A percentile compares a stretch with the other conserved stretches of the same genome.
Conservation (phyloP, 2,797 vertebrate genomes). For the Crocidura indochinensis region DNA sequence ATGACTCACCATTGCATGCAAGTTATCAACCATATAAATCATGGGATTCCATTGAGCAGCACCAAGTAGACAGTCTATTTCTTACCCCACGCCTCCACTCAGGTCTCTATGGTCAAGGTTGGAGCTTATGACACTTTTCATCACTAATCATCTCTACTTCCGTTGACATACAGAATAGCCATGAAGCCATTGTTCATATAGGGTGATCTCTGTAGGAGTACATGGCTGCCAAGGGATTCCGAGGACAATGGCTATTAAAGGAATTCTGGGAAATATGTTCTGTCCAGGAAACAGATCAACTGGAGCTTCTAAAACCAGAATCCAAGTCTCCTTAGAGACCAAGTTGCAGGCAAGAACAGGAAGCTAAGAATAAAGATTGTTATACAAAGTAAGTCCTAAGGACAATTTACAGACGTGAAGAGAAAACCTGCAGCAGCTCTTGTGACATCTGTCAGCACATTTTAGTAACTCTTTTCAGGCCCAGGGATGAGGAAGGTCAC, state of each 20-base stretch:
- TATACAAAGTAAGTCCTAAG: slow-evolving; percentile 24
- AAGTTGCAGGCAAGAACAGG: neutral
- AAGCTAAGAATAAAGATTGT: slow-evolving; percentile 26
- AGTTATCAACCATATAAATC: neutral
- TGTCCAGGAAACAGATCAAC: neutral
- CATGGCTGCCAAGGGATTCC: neutral
- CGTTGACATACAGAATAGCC: neutral
- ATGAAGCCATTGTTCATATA: neutral
- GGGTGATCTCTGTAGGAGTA: neutral
- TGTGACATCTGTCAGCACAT: neutral
- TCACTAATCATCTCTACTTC: neutral
- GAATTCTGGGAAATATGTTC: neutral
- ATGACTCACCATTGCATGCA: neutral
- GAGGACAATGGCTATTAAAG: neutral
- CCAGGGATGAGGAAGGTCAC: slow-evolving; percentile 44
- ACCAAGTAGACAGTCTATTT: too few relatives aligned
- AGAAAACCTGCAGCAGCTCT: slow-evolving; percentile 49
- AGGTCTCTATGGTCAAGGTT: neutral
- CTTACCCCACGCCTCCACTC: too few relatives aligned
- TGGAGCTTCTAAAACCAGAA: slow-evolving; percentile 41
- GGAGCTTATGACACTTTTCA: neutral
- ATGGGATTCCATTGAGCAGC: too few relatives aligned
- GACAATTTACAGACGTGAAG: neutral
- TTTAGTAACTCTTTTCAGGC: slow-evolving; percentile 26
- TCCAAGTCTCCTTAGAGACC: neutral